Evolutionary conservation across 2,888 invertebrate species (phyloP), one percentile per base, ranked within the genome.

Genomic region (Limenitis arthemis): DNA sequence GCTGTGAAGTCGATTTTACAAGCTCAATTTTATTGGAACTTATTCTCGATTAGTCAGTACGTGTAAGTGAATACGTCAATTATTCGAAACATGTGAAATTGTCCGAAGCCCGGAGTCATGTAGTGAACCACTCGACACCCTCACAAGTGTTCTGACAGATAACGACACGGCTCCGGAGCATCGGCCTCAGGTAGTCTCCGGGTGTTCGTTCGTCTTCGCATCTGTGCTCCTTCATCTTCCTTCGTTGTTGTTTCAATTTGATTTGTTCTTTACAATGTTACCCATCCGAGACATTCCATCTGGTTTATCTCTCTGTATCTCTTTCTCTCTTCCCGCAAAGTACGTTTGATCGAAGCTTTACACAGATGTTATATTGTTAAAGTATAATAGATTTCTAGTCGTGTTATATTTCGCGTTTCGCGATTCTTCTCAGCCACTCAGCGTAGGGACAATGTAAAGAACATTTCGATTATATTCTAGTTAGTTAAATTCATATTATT

Each of bases 51-150:
- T 80, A 81, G 77, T 77, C 74, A 67, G 68, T 81, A 79, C 79
- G 74, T 77, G 72, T 83, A 81, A 81, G 82, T 74, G 68, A 73
- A 72, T 73, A 72, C 77, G 84, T 85, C 84, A 85, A 85, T 85
- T 84, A 85, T 77, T 62, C 65, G 69, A 59, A 8, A 5, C 47
- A 39, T 8, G 30, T 28, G 40, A 11, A 29, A 29, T 30, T n/a
- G 39, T 32, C n/a, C 7, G 39, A n/a, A 12, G n/a, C n/a, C 33
- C 5, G 5, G 20, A 1, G 34, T 36, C 36, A 20, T 20, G 20
- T n/a, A n/a, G n/a, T n/a, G n/a, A n/a, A n/a, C n/a, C n/a, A n/a
- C n/a, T n/a, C n/a, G n/a, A n/a, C n/a, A n/a, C n/a, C n/a, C n/a
- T n/a, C n/a, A n/a, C n/a, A n/a, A n/a, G n/a, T n/a, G n/a, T n/a